Evolutionary conservation across 2,797 vertebrate genomes (phyloP), one percentile per base, ranked within the genome.

Genomic region (Gymnothorax javanicus): DNA sequence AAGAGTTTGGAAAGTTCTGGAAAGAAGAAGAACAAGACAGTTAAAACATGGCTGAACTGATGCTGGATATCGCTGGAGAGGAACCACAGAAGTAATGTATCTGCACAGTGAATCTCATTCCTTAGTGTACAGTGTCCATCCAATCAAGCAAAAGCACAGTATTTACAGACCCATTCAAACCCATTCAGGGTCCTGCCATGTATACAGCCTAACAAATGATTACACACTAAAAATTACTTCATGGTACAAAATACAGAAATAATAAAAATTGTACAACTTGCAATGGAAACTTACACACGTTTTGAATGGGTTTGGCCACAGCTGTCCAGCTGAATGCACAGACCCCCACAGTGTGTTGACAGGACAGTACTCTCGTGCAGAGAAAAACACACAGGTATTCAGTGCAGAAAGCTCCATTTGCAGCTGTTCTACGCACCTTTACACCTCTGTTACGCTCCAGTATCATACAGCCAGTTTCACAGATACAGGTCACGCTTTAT

Each of bases 41-140:
- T 6, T 82, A 20, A 58, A 82, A 33, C 82, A 12, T 17, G 33
- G 43, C 33, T 81, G 11, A 64, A 67, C 20, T 82, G 43, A 82
- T 56, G 81, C 86, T 50, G 86, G 69, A 83, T 83, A 25, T 73
- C 86, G 83, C 77, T 56, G 60, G 33, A 67, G 64, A 15, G 12
- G 13, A 20, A 69, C 15, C 52, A 54, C 54, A 67, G 33, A 13
- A 5, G 20, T 0, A 11, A 64, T 11, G 79, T 12, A 23, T 57
- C 52, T 33, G 25, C 27, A 84, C 11, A 83, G 2, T n/a, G 7
- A 12, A 7, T 12, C 54, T 56, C 23, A 54, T 17, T 43, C 20
- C 6, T 60, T 81, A 4, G 9, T 82, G 11, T 86, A 82, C 75
- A 81, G 75, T 23, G 75, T 64, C 43, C 54, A 86, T 52, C 27